Conservation (phyloP, 1,140 invertebrate species). For the Drosophila kepulauana region DNA sequence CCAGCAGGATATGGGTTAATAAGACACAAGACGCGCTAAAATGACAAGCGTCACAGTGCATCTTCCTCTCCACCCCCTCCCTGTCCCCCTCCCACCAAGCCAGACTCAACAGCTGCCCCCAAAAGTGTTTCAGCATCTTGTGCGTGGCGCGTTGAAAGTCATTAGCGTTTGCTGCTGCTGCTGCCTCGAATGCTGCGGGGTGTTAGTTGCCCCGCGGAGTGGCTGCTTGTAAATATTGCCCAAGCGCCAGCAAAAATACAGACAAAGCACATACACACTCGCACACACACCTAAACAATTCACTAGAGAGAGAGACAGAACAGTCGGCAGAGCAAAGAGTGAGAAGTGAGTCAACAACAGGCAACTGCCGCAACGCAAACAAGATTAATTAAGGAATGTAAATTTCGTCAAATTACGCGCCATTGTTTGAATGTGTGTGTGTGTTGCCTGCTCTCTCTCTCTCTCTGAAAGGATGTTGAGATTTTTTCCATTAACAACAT, state of each 20-base stretch:
- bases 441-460: not conserved
- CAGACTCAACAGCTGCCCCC: constrained; percentile 1
- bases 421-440: constrained; percentile 66
- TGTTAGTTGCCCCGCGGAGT: constrained; percentile 59
- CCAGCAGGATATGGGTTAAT: constrained; percentile 75
- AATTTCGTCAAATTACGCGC: constrained; percentile 83
- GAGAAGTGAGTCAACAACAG: constrained; percentile 60
- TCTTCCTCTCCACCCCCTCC: not conserved
- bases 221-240: constrained; percentile 46
- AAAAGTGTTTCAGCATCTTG: constrained; percentile 59
- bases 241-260: constrained; percentile 40
- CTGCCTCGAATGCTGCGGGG: not conserved
- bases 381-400: constrained; percentile 85
- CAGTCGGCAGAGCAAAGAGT: not conserved
- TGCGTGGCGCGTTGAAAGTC: constrained; percentile 66
- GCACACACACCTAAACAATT: constrained; percentile 20
- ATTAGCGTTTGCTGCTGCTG: constrained; percentile 55
- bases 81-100: no score
- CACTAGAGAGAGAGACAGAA: constrained; percentile 17
- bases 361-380: constrained; percentile 81
- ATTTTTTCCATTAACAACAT: constrained; percentile 82
- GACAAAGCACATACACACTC: constrained; percentile 45
- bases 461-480: constrained; percentile 72
- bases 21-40: constrained; percentile 65
- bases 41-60: constrained; percentile 38